Evolutionary conservation across 2,113 vertebrate species (phyloP).

Genomic region (Pelecanoides urinatrix): DNA sequence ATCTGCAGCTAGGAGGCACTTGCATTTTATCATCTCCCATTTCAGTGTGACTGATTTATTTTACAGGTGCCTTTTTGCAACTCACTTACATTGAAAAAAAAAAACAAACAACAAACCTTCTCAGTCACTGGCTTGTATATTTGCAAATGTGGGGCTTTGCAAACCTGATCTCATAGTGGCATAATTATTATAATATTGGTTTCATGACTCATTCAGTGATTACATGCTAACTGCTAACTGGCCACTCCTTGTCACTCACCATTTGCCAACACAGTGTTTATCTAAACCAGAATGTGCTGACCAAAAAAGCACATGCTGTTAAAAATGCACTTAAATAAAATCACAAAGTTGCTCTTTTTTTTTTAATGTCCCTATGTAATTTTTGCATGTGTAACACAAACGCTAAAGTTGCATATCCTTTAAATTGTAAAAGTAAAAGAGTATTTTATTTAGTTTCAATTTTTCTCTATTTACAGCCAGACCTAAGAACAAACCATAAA

Average conservation of each 20-base stretch:
- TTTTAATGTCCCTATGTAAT: not conserved
- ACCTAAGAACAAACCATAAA: not conserved
- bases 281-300: conserved; percentile 26
- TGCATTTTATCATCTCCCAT: not conserved
- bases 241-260: conserved; percentile 50
- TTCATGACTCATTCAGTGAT: conserved; percentile 47
- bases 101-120: not conserved
- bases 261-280: conserved; percentile 53
- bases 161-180: conserved; percentile 41
- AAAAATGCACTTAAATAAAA: conserved; percentile 1
- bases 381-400: not conserved
- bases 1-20: not conserved
- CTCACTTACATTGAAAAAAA: not conserved
- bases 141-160: not conserved
- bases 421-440: not conserved
- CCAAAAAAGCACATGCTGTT: conserved; percentile 10
- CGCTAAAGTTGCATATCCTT: not conserved
- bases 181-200: conserved; percentile 27
- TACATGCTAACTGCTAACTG: conserved; percentile 21
- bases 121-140: not conserved
- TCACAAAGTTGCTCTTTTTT: not conserved
- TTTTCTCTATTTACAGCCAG: not conserved
- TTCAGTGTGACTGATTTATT: not conserved
- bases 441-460: not conserved
- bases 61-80: not conserved